Evolutionary conservation across 2,797 vertebrate species (phyloP), one percentile per base, ranked within the genome.

Genomic region (Tamandua tetradactyla): DNA sequence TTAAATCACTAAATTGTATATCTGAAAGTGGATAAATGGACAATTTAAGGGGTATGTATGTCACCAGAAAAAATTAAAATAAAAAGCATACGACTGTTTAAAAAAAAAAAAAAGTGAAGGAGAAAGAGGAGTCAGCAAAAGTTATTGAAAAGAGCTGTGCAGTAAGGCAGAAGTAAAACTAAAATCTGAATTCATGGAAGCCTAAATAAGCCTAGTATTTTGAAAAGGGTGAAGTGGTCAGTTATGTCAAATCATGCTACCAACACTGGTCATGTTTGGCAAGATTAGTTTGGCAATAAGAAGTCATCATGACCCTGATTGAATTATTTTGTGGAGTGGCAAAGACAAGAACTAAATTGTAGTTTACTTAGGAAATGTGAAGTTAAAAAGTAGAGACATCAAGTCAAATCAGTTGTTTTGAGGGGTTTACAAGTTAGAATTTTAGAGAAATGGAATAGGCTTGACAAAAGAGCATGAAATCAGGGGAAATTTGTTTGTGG

Each of bases 161-260:
- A 27, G 25, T 37, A 55, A n/a, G 2, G 10, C 52, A 25, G 40
- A 66, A 68, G 7, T 42, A 57, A 72, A 88, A 69, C 32, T 61
- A 59, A 82, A 88, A 66, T 49, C 8, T 83, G 11, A 83, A 80
- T 87, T 91, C 23, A 47, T 44, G 64, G 14, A 42, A 81, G 3
- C 18, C 47, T 72, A 72, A 32, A 94, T 49, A 52, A 81, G 57
- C 85, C 44, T 57, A 76, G 37, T 27, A 49, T 20, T n/a, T n/a
- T n/a, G n/a, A n/a, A n/a, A n/a, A n/a, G n/a, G n/a, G n/a, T n/a
- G 13, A 14, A 71, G 0, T 17, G 6, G 25, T 66, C 2, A 1
- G 2, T 49, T 85, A 15, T 88, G 61, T 89, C 8, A 79, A 40
- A 40, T 72, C 49, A n/a, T 11, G 12, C 32, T 35, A 32, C 23